Percentiles rank a stretch among this genome's conserved stretches.
Conservation (phyloP, 2,888 invertebrate species). For the Prosopocoilus inquinatus region DNA sequence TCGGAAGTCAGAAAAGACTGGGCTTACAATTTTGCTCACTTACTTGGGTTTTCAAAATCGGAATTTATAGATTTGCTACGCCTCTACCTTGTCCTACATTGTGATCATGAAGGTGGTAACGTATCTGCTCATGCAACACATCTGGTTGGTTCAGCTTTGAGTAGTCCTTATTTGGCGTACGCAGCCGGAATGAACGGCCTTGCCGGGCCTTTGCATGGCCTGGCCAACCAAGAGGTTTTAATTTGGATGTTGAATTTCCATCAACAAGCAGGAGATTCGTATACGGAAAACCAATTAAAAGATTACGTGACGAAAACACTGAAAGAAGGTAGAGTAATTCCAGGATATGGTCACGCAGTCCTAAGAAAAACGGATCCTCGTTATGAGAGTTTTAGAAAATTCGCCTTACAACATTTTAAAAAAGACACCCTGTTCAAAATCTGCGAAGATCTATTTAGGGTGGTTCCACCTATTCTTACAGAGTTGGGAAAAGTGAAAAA, state of each 20-base stretch:
- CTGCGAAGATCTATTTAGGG: constrained; percentile 74
- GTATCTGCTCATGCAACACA: constrained; percentile 89
- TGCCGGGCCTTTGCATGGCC: constrained; percentile 85
- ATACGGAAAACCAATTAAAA: constrained; percentile 65
- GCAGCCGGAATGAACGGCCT: constrained; percentile 84
- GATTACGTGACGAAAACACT: constrained; percentile 60
- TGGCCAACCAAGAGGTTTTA: constrained; percentile 87
- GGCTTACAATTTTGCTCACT: constrained; percentile 78
- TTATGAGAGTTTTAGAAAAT: constrained; percentile 83
- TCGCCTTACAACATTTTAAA: constrained; percentile 81
- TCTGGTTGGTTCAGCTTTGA: constrained; percentile 81
- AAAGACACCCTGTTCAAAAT: constrained; percentile 74
- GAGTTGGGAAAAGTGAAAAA: constrained; percentile 96
- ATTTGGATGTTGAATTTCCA: constrained; percentile 91
- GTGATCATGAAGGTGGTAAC: constrained; percentile 89
- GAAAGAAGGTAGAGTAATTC: constrained; percentile 87
- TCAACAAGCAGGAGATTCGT: constrained; percentile 65
- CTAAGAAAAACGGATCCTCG: constrained; percentile 81
- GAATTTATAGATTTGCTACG: constrained; percentile 80
- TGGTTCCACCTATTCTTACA: constrained; percentile 87
- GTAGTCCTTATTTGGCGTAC: constrained; percentile 83
- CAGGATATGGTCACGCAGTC: constrained; percentile 89
- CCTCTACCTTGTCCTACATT: constrained; percentile 87
- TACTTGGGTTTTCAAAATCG: constrained; percentile 76
- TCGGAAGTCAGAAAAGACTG: constrained; percentile 79